Evolutionary conservation across 2,888 invertebrate species (phyloP).

Genomic region (Argyra leucocephala): DNA sequence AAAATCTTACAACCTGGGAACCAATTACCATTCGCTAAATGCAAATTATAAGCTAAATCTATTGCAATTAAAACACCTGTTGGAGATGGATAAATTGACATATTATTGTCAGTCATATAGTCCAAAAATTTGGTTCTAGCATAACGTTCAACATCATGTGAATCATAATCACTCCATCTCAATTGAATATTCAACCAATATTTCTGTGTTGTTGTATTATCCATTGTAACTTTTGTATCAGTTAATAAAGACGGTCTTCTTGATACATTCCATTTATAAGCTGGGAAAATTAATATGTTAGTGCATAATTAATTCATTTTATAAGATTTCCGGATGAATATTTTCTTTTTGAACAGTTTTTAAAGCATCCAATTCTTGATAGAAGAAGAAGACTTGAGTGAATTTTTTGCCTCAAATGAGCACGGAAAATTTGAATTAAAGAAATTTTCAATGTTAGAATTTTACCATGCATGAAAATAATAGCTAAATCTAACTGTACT

Average conservation of each 20-base stretch:
- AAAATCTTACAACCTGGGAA: slow-evolving; percentile 98
- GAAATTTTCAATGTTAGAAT: slow-evolving; percentile 98
- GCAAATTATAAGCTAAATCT: slow-evolving; percentile 95
- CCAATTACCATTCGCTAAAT: slow-evolving; percentile 99
- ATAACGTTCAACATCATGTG: slow-evolving; percentile 95
- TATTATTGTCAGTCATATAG: slow-evolving; percentile 96
- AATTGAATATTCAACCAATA: slow-evolving; percentile 99
- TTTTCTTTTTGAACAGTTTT: slow-evolving; percentile 99
- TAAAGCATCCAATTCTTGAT: slow-evolving; percentile 96
- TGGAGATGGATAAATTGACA: slow-evolving; percentile 99
- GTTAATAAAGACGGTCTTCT: slow-evolving; percentile 85
- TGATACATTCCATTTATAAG: slow-evolving; percentile 98
- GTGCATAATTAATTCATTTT: slow-evolving; percentile 99
- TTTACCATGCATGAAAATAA: slow-evolving; percentile 99
- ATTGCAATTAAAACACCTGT: slow-evolving; percentile 95
- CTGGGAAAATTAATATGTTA: slow-evolving; percentile 95
- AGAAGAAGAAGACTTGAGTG: slow-evolving; percentile 67
- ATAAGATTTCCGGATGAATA: slow-evolving; percentile 98
- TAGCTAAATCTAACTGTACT: slow-evolving; percentile 96
- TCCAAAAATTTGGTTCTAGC: slow-evolving; percentile 97
- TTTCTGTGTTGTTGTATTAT: slow-evolving; percentile 97
- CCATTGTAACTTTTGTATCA: slow-evolving; percentile 98
- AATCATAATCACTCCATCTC: slow-evolving; percentile 99
- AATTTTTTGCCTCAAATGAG: slow-evolving; percentile 99
- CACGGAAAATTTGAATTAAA: slow-evolving; percentile 97